phyloP scores from a whole-genome alignment of 2,797 vertebrate species.

The Caiman crocodilus region DNA sequence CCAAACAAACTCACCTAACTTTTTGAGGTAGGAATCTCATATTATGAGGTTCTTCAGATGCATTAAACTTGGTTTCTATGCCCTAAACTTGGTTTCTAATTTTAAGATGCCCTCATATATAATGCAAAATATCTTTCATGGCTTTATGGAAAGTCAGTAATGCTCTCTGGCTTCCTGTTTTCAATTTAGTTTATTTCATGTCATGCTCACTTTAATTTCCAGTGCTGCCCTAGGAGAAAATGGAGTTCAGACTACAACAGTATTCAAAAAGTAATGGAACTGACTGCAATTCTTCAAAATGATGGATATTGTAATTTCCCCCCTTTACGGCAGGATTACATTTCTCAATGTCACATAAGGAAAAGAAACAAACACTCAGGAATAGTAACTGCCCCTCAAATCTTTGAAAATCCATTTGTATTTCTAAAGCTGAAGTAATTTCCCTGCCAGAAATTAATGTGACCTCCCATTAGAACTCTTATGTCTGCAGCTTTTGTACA shows the following conservation, averaged over 20 bases:
- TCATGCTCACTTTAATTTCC: background rate
- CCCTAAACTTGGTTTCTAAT: slow-evolving; percentile 4
- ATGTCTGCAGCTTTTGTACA: slow-evolving; percentile 20
- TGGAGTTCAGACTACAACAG: slow-evolving; percentile 48
- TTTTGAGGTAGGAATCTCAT: background rate
- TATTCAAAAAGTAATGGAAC: slow-evolving; percentile 49
- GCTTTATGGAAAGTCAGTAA: background rate
- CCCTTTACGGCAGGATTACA: slow-evolving; percentile 41
- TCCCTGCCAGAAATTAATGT: slow-evolving; percentile 60
- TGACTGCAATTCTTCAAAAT: slow-evolving; percentile 71
- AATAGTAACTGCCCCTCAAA: slow-evolving; percentile 42
- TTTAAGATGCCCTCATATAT: background rate
- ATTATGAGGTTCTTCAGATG: slow-evolving; percentile 6
- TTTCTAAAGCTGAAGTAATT: slow-evolving; percentile 56
- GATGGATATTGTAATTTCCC: slow-evolving; percentile 67
- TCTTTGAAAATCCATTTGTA: slow-evolving; percentile 52
- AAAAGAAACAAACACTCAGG: slow-evolving; percentile 69
- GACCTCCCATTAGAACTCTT: slow-evolving; percentile 20
- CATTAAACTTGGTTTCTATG: slow-evolving; percentile 21
- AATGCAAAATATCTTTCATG: background rate
- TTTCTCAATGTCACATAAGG: slow-evolving; percentile 69
- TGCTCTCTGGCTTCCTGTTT: slow-evolving; percentile 28
- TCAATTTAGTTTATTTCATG: slow-evolving; percentile 25
- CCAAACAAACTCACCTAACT: background rate
- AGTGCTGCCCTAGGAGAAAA: slow-evolving; percentile 68